Base-by-base conservation (phyloP, 35 echinoderm and acorn worm genomes). In the Amphiura filiformis region DNA sequence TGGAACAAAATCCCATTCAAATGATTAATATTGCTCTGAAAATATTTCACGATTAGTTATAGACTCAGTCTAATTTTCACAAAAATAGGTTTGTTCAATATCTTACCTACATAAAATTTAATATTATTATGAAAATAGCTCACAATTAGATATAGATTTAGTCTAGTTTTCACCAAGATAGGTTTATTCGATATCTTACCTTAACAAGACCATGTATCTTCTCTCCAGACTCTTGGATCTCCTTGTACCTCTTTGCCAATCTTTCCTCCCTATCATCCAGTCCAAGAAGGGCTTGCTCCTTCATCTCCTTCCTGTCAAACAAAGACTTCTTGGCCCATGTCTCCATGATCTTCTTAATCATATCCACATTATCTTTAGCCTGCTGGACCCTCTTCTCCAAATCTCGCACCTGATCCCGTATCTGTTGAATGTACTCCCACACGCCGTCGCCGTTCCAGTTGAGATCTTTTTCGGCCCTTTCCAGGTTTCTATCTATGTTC, bases 371-470 rank as follows among this genome's bases (percentile, higher is more conserved):
- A 70, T 98, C 89, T 47, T 94, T 98, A 20, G 87, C 80, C 81
- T 93, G 82, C 75, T 97, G 93, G 31, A 95, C 79, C 56, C 93
- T 87, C 93, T 92, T 95, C 78, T 95, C 93, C 32, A 95, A 56
- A 84, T 95, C 93, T 20, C 79, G 86, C 13, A 98, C 96, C 44
- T 94, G 90, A 41, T 98, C 96, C 37, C 96, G 77, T 0, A 89
- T 94, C 57, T 92, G 38, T 52, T 98, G 96, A 75, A 98, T 94
- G 89, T 98, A 98, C 81, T 98, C 96, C 96, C 96, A 98, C 30
- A 98, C 92, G 30, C 85, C 80, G 23, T 98, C 96, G 23, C 76
- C 82, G 23, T 94, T 94, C 96, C 96, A 98, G 80, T 94, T 98
- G 49, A 98, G 86, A 14, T 82, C 57, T n/a, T 79, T 80, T 76